phyloP scores from a whole-genome alignment of 2,113 vertebrate species.

The Smithornis capensis region DNA sequence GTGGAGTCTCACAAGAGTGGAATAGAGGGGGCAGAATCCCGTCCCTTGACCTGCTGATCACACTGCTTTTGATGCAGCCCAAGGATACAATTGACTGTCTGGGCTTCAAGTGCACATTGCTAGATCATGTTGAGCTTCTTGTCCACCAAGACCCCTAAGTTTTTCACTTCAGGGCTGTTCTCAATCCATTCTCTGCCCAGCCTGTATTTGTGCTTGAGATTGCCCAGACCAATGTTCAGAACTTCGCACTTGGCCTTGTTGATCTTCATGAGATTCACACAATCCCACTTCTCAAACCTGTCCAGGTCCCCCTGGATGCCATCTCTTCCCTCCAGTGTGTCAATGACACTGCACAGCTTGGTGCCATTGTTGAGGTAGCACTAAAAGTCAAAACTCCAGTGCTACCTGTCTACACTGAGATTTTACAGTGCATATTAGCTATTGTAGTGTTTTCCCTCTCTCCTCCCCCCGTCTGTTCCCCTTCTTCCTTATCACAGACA shows the following conservation, averaged over 20 bases:
- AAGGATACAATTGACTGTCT: not conserved
- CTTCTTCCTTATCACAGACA: not conserved
- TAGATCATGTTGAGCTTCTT: not conserved
- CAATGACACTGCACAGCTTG: not conserved
- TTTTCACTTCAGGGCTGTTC: not conserved
- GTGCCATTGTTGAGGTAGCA: not conserved
- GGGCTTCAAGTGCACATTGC: accelerated
- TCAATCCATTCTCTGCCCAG: not conserved
- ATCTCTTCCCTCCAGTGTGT: not conserved
- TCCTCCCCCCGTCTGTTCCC: not conserved
- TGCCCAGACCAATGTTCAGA: not conserved
- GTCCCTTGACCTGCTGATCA: not conserved
- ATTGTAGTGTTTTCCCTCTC: not conserved
- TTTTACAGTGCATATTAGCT: not conserved
- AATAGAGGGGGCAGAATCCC: not conserved
- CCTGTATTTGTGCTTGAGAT: not conserved
- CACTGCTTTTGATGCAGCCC: not conserved
- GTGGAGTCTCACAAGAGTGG: not conserved
- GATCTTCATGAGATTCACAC: not conserved
- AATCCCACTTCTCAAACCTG: not conserved
- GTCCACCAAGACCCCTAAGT: not conserved
- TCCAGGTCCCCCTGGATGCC: not conserved
- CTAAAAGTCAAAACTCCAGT: not conserved
- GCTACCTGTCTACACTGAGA: not conserved
- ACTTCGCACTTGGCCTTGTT: not conserved